Evolutionary conservation across 2,888 invertebrate species (phyloP), one percentile per base, ranked within the genome.

Genomic region (Liposcelis brunnea): DNA sequence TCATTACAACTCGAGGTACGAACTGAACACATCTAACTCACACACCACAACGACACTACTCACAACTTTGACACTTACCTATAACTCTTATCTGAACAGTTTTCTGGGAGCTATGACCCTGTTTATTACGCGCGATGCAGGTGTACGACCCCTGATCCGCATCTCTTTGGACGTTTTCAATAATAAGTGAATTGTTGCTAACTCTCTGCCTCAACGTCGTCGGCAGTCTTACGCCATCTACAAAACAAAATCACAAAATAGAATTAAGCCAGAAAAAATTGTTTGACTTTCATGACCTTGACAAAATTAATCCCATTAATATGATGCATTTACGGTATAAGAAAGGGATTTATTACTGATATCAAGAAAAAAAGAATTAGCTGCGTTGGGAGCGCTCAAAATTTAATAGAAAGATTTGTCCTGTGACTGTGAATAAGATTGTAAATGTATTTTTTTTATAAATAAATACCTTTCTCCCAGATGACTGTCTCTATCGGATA

Each of bases 61-160:
- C 26, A 26, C 4, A 26, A 26, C 4, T 6, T 14, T 34, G 34
- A 43, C 31, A 57, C 64, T 62, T 55, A 67, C 66, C 66, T 44
- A 66, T 58, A 48, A 67, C 65, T 43, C 59, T 59, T 45, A 67
- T 58, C 46, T 64, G 63, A 36, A 65, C 62, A 19, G 62, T 58
- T 47, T 65, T 58, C 31, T 62, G 59, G 16, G 66, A 61, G 19
- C 62, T 60, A 47, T 61, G 58, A 45, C 66, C 68, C 51, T 66
- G 65, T 46, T 66, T 63, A 58, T 69, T 69, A 42, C 61, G 60
- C 2, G 71, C 72, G 2, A 63, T 62, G 56, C 73, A 73, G 33
- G 65, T 66, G 57, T 73, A 72, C 46, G 61, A 61, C 34, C 71
- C 72, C 49, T 68, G 67, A 55, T 72, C 72, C 32, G 64, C 62